Base-by-base conservation (phyloP, 53 echinoderm and acorn worm genomes). In the Stichopus horrens region DNA sequence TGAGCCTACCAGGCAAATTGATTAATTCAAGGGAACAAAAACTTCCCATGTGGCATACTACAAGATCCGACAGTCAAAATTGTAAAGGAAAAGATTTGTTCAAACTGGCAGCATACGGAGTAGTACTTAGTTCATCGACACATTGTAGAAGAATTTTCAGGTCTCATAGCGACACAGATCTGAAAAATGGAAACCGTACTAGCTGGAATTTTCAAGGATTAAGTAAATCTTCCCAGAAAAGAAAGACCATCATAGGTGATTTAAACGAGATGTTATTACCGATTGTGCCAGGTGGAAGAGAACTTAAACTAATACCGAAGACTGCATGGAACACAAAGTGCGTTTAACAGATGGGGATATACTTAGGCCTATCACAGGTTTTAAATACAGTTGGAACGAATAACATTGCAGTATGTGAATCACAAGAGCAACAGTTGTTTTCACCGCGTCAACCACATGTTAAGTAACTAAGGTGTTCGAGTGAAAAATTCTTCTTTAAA, bases 91-190 rank as follows among this genome's bases (percentile, higher is more conserved):
- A 78, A 52, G 63, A 16, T 63, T 63, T 53, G 53, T 79, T 79
- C 55, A 79, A 79, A 79, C 51, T 79, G 79, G 79, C 79, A 53
- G 79, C 53, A 19, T 79, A 79, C 55, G 79, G 79, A 14, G 79
- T 37, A 37, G 37, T 79, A 54, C 55, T 79, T 14, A 79, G 79
- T 79, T n/a, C 51, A 79, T 79, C 79, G 9, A 13, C 63, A 63
- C 63, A 52, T 0, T 14, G 16, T 51, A 53, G 54, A 5, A 79
- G 11, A 53, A n/a, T 18, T 51, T 6, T n/a, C 51, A 79, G 79
- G 53, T 16, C 52, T 9, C 55, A 54, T 5, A 79, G 54, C 55
- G 55, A 9, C 5, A 79, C 4, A n/a, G 79, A 16, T 53, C 4
- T 18, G n/a, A 55, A 13, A 10, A 79, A 54, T 53, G 9, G 4